A percentile compares a stretch with the other conserved stretches of the same genome.
Conservation (phyloP, 2,113 vertebrate species). For the Chunga burmeisteri region DNA sequence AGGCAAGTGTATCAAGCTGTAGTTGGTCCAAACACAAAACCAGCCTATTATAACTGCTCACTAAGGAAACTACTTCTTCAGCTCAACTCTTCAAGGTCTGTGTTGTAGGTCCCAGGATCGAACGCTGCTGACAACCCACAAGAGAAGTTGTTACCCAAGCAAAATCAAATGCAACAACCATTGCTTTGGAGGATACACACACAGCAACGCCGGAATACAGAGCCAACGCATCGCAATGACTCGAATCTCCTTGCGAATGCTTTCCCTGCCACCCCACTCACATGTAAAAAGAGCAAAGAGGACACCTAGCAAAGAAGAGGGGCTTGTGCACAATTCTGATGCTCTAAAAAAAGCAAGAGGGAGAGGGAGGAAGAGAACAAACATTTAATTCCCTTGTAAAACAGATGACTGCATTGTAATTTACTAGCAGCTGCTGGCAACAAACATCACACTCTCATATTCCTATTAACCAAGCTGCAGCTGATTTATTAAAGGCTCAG, state of each 20-base stretch:
- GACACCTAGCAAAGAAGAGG: neutral
- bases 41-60: neutral
- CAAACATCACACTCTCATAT: conserved; percentile 67
- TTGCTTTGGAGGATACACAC: neutral
- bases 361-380: conserved; percentile 68
- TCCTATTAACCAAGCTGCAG: conserved; percentile 79
- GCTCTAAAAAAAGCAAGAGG: conserved; percentile 25
- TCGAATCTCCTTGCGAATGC: neutral
- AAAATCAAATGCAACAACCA: conserved; percentile 16
- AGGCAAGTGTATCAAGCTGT: neutral
- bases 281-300: neutral
- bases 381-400: conserved; percentile 80
- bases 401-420: conserved; percentile 81
- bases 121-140: neutral
- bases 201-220: neutral
- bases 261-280: neutral
- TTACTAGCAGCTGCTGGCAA: conserved; percentile 80
- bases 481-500: conserved; percentile 80
- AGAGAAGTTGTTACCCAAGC: neutral
- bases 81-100: neutral
- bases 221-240: neutral
- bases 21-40: neutral
- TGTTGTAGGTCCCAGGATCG: neutral
- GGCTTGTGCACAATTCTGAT: conserved; percentile 31
- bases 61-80: neutral